Evolutionary conservation across 2,113 vertebrate genomes (phyloP), one percentile per base, ranked within the genome.

Genomic region (Arvicanthis niloticus): DNA sequence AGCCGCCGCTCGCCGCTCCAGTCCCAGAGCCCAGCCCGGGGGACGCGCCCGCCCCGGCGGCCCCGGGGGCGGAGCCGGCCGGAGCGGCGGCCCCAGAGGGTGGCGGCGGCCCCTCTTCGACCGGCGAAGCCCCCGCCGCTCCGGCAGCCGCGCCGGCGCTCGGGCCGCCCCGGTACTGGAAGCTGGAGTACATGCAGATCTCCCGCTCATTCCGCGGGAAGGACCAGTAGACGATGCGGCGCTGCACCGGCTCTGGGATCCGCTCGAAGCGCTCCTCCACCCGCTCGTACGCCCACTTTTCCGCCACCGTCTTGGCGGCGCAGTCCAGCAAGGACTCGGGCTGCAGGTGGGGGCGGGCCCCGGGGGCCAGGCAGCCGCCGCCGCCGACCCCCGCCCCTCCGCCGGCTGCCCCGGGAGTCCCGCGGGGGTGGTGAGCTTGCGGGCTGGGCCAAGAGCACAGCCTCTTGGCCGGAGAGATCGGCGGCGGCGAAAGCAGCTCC

Each of bases 111-210:
- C 95, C 92, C 91, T 97, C 99, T 97, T 99, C 98, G 94, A 98
- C 99, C 88, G 99, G 97, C 48, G 96, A 96, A 92, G 98, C 95
- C 87, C 93, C 97, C 26, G 96, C 95, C 76, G 99, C 95, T 72
- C 98, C 97, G 56, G 97, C 96, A 73, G 98, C 97, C 84, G 98
- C 97, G 97, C 98, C 98, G 91, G 99, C 99, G 97, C 99, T 98
- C 72, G 99, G 98, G 94, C 98, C 98, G 73, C 98, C 98, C 11
- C 99, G 99, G 98, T 99, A 99, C 98, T 99, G 99, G 98, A 99
- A 99, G 97, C 99, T 99, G 96, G 99, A 99, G 98, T 99, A 99
- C 99, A 99, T 99, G 98, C 99, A 99, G 99, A 99, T 99, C 98
- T 99, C 99, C 98, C 99, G 99, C 97, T 99, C 99, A 98, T 99